These are phyloP conservation scores for Oreochromis aureus DNA, from an alignment of 2,113 vertebrate genomes.

Conservation along the genomic window DNA sequence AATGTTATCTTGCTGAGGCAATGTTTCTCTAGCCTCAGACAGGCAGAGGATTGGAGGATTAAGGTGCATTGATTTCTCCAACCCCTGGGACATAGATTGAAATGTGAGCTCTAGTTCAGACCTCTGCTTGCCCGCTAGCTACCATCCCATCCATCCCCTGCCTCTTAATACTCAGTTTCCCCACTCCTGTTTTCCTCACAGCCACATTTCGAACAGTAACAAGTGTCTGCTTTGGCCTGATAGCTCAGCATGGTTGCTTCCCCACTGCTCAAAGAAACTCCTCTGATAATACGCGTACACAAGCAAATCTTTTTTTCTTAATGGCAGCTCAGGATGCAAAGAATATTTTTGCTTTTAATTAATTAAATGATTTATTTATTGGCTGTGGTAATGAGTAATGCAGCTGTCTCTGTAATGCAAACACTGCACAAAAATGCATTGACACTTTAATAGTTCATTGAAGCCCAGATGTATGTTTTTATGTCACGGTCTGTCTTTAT, in stretches of 20 bases:
- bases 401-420: neutral
- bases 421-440: neutral
- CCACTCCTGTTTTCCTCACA: neutral
- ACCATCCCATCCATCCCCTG: conserved; percentile 14
- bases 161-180: conserved; percentile 23
- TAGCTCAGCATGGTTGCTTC: neutral
- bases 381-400: neutral
- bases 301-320: neutral
- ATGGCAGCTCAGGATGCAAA: neutral
- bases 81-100: conserved; percentile 53
- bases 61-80: conserved; percentile 57
- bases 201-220: conserved; percentile 8
- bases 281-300: neutral
- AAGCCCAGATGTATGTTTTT: neutral
- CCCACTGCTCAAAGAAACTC: neutral
- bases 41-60: conserved; percentile 57
- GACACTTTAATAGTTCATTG: neutral
- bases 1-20: conserved; percentile 47
- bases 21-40: conserved; percentile 50
- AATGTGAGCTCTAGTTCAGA: conserved; percentile 48
- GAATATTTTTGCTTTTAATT: neutral
- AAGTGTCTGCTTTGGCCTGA: conserved; percentile 30
- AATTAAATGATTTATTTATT: neutral
- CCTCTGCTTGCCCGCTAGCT: conserved; percentile 14
- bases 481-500: neutral